phyloP scores from a whole-genome alignment of 2,888 invertebrate genomes.

The Drosophila mayaguana region DNA sequence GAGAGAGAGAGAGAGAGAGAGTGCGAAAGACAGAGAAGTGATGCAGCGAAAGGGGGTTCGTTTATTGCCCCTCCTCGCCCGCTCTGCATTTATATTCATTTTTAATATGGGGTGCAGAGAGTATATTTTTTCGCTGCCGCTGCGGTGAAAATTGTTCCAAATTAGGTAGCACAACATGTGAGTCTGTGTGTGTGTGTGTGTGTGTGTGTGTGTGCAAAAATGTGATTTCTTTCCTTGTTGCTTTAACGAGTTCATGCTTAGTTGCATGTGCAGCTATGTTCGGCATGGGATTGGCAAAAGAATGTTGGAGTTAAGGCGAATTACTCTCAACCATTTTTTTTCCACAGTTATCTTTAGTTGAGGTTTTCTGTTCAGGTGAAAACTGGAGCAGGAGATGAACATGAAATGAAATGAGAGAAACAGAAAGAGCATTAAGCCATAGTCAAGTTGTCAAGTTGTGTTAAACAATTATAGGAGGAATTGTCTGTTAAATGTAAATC shows the following conservation, averaged over 20 bases:
- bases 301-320: conserved; percentile 45
- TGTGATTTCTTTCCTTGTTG: conserved; percentile 47
- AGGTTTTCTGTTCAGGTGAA: conserved; percentile 54
- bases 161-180: conserved; percentile 61
- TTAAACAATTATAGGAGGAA: background rate
- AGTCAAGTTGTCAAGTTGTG: background rate
- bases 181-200: conserved; percentile 10
- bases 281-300: conserved; percentile 31
- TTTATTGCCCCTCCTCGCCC: background rate
- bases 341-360: conserved; percentile 7
- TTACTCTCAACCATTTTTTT: conserved; percentile 9
- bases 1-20: background rate
- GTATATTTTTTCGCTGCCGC: conserved; percentile 28
- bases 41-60: background rate
- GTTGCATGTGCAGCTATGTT: conserved; percentile 51
- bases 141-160: conserved; percentile 72
- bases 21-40: background rate
- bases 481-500: background rate
- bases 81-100: conserved; percentile 53
- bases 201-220: conserved; percentile 27
- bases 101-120: conserved; percentile 51
- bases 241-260: conserved; percentile 69
- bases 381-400: conserved; percentile 53
- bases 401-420: conserved; percentile 17
- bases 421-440: background rate